Percentiles rank a stretch among this genome's conserved stretches.
These are phyloP conservation scores for Mactra quadrangularis DNA, from an alignment of 1,140 invertebrate genomes.

Conservation along the genomic window DNA sequence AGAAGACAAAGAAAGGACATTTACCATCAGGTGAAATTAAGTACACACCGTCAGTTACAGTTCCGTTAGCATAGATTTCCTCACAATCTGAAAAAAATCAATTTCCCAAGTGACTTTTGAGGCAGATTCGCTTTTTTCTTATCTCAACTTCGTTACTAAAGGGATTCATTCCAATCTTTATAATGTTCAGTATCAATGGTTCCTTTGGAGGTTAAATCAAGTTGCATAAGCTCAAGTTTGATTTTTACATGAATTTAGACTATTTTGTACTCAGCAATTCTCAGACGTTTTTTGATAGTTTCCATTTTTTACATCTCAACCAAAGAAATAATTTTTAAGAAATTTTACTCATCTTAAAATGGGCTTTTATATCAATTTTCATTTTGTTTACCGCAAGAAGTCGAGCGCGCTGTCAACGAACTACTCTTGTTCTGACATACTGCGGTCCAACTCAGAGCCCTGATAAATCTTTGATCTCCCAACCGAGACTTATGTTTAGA, in stretches of 20 bases:
- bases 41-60: slow-evolving; percentile 19
- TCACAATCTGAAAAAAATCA: slow-evolving; percentile 36
- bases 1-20: slow-evolving; percentile 24
- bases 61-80: slow-evolving; percentile 33
- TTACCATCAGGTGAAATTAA: slow-evolving; percentile 25
- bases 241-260: neutral
- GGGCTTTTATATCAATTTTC: too few species aligned
- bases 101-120: neutral
- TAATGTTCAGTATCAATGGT: neutral
- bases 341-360: too few species aligned
- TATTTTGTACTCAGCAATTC: neutral
- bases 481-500: too few species aligned
- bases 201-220: neutral
- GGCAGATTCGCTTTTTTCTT: neutral
- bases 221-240: neutral
- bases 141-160: neutral
- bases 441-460: too few species aligned
- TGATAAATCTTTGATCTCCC: too few species aligned
- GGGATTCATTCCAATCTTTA: neutral
- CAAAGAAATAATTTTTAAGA: too few species aligned
- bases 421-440: too few species aligned
- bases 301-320: too few species aligned
- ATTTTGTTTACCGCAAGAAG: too few species aligned
- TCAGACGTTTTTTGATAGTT: too few species aligned
- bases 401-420: too few species aligned